phyloP scores from a whole-genome alignment of 2,797 vertebrate species.

The Ptychadena robeensis region DNA sequence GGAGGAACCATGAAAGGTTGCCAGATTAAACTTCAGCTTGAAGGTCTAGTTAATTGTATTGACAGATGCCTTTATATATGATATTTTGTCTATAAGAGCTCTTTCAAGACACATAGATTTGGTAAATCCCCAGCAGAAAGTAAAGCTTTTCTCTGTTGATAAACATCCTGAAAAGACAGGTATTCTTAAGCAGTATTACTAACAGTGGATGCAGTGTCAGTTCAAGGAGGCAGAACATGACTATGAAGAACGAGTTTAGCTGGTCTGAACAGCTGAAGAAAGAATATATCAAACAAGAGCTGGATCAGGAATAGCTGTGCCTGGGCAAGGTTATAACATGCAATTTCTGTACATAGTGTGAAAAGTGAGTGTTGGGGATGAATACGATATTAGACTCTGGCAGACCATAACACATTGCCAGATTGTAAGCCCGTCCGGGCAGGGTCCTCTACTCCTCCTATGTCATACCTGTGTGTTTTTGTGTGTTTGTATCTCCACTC shows the following conservation, averaged over 20 bases:
- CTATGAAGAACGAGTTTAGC: constrained; percentile 30
- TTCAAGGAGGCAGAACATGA: constrained; percentile 1
- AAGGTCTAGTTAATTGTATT: too few relatives aligned
- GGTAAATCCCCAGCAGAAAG: background rate
- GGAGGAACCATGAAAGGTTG: too few relatives aligned
- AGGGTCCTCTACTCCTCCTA: too few relatives aligned
- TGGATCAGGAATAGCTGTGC: background rate
- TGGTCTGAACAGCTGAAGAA: constrained; percentile 27
- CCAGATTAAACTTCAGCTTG: too few relatives aligned
- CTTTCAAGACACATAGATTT: background rate
- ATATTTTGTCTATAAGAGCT: background rate
- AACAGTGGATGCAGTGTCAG: background rate
- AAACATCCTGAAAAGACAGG: background rate
- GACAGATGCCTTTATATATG: background rate
- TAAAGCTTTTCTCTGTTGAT: constrained; percentile 3
- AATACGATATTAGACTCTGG: background rate
- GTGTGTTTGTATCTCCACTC: too few relatives aligned
- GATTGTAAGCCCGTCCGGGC: too few relatives aligned
- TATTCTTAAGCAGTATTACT: background rate
- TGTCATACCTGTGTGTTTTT: too few relatives aligned
- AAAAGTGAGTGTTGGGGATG: background rate
- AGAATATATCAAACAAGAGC: constrained; percentile 4
- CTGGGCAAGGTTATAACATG: constrained; percentile 36
- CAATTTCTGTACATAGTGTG: constrained; percentile 23
- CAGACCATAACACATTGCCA: background rate